Conservation (phyloP, 2,113 vertebrate genomes). For the Sarotherodon lohbergeri region DNA sequence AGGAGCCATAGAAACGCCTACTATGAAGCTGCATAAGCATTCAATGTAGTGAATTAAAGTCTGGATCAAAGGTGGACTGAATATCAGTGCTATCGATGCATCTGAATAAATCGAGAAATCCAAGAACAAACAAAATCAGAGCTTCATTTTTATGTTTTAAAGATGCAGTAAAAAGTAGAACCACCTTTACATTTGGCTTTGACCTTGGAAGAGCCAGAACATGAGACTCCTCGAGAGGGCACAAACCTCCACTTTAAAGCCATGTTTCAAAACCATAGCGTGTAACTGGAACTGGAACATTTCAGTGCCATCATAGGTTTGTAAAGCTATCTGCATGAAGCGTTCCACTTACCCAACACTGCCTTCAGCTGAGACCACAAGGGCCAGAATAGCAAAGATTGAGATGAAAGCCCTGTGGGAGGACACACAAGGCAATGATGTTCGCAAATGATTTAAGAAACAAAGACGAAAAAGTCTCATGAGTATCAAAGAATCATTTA, state of each 20-base stretch:
- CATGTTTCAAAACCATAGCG: background rate
- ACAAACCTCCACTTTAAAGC: background rate
- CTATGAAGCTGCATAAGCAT: background rate
- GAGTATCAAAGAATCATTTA: background rate
- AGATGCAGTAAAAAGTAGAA: background rate
- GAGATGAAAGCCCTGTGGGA: conserved; percentile 41
- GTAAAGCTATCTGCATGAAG: background rate
- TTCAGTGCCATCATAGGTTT: background rate
- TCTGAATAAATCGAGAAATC: background rate
- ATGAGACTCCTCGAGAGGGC: background rate
- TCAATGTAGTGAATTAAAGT: background rate
- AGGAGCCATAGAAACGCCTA: background rate
- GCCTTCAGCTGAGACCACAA: conserved; percentile 38
- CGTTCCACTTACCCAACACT: conserved; percentile 61
- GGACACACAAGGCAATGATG: background rate
- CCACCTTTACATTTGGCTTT: background rate
- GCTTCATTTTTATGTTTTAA: background rate
- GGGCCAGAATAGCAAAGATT: conserved; percentile 9
- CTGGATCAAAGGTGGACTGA: background rate
- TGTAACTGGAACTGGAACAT: background rate
- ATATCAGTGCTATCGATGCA: background rate
- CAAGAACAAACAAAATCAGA: background rate
- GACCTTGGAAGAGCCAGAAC: background rate
- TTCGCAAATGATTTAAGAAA: background rate
- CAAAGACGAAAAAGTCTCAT: background rate